These are phyloP conservation scores for Urocitellus parryii DNA, from an alignment of 2,113 vertebrate species.

Conservation along the genomic window DNA sequence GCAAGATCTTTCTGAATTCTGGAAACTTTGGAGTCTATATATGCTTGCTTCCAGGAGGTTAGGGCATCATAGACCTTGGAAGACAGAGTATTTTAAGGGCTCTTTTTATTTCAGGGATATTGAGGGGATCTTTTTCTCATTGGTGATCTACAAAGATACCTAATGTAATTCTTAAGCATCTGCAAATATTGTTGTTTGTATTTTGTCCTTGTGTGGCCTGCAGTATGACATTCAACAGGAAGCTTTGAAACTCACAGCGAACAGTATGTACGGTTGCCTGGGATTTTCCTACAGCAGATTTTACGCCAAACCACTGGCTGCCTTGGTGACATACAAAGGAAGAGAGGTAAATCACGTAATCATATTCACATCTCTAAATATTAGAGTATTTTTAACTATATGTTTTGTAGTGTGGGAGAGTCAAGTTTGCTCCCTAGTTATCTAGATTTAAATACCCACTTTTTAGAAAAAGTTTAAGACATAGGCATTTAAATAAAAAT, in stretches of 20 bases:
- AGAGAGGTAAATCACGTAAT: conserved; percentile 92
- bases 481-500: conserved; percentile 33
- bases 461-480: conserved; percentile 45
- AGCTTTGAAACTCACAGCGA: conserved; percentile 98
- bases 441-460: conserved; percentile 36
- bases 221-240: conserved; percentile 99
- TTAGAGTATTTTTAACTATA: conserved; percentile 51
- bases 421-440: conserved; percentile 24
- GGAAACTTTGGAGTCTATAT: conserved; percentile 34
- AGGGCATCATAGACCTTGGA: conserved; percentile 33
- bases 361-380: conserved; percentile 60
- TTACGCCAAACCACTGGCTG: conserved; percentile 98
- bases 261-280: conserved; percentile 99
- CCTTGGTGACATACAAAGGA: conserved; percentile 98
- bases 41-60: conserved; percentile 14
- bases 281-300: conserved; percentile 99
- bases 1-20: conserved; percentile 37
- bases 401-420: not conserved
- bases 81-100: conserved; percentile 40
- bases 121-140: conserved; percentile 1
- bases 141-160: conserved; percentile 41
- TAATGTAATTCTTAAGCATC: conserved; percentile 73
- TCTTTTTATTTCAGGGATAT: not conserved
- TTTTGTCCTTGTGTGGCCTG: conserved; percentile 79
- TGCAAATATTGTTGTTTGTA: conserved; percentile 73